phyloP scores from a whole-genome alignment of 2,113 vertebrate genomes.

The Albula glossodonta region DNA sequence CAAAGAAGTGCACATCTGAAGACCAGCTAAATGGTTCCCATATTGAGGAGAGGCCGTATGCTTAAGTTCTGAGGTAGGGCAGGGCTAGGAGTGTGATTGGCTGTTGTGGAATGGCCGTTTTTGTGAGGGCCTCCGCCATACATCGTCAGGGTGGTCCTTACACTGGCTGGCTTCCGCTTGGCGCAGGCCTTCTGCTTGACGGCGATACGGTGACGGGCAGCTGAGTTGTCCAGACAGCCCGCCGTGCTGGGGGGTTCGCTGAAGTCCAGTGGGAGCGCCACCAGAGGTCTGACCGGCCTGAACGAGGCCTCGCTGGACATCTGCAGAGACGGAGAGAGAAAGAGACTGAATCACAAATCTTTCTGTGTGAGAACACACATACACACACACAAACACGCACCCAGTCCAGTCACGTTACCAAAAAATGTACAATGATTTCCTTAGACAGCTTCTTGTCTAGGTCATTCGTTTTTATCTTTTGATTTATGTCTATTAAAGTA shows the following conservation, averaged over 20 bases:
- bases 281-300: conserved; percentile 64
- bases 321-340: conserved; percentile 53
- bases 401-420: too few relatives aligned
- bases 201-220: conserved; percentile 82
- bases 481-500: not conserved
- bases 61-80: not conserved
- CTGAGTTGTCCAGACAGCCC: conserved; percentile 80
- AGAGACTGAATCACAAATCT: not conserved
- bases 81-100: not conserved
- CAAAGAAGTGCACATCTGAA: not conserved
- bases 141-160: conserved; percentile 53
- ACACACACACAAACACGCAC: not conserved
- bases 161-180: conserved; percentile 65
- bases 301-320: conserved; percentile 65
- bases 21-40: not conserved
- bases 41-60: not conserved
- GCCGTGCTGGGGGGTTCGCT: conserved; percentile 69
- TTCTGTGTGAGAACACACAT: not conserved
- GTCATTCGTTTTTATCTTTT: not conserved
- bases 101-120: not conserved
- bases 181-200: conserved; percentile 74
- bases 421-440: not conserved
- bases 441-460: not conserved
- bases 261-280: conserved; percentile 69
- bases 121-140: not conserved